A percentile compares a stretch with the other conserved stretches of the same genome.
These are phyloP conservation scores for Porites evermanni DNA, from an alignment of 92 coral and sea anemone genomes.

Conservation along the genomic window DNA sequence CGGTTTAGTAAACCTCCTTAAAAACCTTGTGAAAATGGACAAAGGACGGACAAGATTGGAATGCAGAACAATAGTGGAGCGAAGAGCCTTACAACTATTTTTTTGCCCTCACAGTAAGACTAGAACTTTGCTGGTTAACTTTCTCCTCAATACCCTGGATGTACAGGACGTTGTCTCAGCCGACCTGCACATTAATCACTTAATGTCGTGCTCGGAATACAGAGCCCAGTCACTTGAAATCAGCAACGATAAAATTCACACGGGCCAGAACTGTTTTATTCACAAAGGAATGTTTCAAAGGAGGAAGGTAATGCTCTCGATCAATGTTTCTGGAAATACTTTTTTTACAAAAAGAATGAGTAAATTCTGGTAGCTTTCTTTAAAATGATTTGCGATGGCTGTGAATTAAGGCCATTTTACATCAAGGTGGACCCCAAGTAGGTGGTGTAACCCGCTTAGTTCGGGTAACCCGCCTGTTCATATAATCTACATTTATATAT, in stretches of 20 bases:
- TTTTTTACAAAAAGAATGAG: too few relatives aligned
- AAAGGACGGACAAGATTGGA: not conserved
- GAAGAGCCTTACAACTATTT: not conserved
- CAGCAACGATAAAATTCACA: not conserved
- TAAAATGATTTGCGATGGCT: too few relatives aligned
- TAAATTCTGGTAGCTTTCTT: too few relatives aligned
- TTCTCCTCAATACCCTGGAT: not conserved
- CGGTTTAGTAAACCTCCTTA: conserved; percentile 1
- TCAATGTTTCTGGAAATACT: too few relatives aligned
- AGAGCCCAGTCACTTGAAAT: conserved; percentile 10
- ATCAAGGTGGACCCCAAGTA: too few relatives aligned
- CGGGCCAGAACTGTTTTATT: not conserved
- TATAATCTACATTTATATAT: too few relatives aligned
- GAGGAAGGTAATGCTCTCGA: not conserved
- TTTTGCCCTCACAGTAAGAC: not conserved
- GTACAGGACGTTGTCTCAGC: not conserved
- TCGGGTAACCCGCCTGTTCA: too few relatives aligned
- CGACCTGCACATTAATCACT: not conserved
- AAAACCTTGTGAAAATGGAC: not conserved
- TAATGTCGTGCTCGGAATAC: not conserved
- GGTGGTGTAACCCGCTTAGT: too few relatives aligned
- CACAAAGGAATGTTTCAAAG: conserved; percentile 16
- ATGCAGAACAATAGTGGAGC: not conserved
- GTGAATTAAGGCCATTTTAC: too few relatives aligned
- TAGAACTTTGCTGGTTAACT: not conserved